Evolutionary conservation across 2,888 invertebrate species (phyloP), one percentile per base, ranked within the genome.

Genomic region (Aphidoletes aphidimyza): DNA sequence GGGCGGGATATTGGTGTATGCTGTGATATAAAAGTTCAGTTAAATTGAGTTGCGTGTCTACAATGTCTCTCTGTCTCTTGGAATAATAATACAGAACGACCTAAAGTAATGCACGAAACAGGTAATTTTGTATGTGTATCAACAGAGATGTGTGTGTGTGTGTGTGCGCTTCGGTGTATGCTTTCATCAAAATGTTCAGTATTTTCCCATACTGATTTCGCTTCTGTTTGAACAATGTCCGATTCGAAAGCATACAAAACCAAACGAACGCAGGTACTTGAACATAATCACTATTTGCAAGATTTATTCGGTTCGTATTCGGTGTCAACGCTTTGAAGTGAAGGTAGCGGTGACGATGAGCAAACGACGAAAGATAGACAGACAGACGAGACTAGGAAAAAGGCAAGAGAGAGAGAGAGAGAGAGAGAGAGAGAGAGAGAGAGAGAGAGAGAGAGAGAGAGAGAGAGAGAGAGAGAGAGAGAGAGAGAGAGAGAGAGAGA

Each of bases 31-130:
- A 69, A 69, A 69, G 69, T 69, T 69, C 69, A 30, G 9, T 30
- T 69, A 69, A 30, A 69, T 69, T 69, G 69, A 69, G 19, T 69
- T 69, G 69, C 69, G 69, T 69, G 69, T 69, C 69, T 69, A 69
- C 9, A 14, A 30, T 69, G 6, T 54, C n/a, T 22, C 54, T 22
- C n/a, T 22, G 22, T 54, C 0, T 26, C 22, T 54, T 69, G 11
- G 2, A 30, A 69, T 69, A 30, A 30, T 69, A 69, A 69, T 42
- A 42, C 69, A 17, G 8, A n/a, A n/a, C n/a, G n/a, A n/a, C n/a
- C 30, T n/a, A 14, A 69, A 69, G 34, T 30, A 69, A 69, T 69
- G 30, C 69, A 69, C 34, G 69, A 69, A 69, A 69, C 34, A 69
- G n/a, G 69, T 11, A 69, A 54, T 69, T 69, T 14, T 9, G 42